phyloP scores from a whole-genome alignment of 2,888 invertebrate species.

The Drosophila crucigera region DNA sequence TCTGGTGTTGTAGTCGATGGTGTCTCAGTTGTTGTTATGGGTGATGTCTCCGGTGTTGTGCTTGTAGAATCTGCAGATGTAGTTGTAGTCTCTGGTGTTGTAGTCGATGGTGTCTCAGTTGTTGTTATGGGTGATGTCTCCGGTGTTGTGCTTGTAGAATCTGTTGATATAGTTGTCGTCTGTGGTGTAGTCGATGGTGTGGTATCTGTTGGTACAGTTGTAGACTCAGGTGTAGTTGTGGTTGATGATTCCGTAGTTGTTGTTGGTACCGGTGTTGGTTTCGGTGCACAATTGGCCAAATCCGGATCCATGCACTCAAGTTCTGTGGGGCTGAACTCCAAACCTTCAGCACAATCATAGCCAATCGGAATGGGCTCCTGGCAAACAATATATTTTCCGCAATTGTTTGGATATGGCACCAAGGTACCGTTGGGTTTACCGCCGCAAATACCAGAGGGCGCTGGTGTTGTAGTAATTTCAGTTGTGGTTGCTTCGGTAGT shows the following conservation, averaged over 20 bases:
- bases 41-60: conserved; percentile 10
- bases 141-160: neutral
- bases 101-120: conserved; percentile 10
- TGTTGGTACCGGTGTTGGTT: conserved; percentile 24
- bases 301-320: conserved; percentile 71
- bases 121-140: conserved; percentile 3
- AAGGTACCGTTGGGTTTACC: conserved; percentile 41
- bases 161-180: neutral
- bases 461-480: conserved; percentile 27
- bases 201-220: conserved; percentile 1
- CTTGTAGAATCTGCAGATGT: neutral
- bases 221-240: conserved; percentile 1
- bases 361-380: conserved; percentile 82
- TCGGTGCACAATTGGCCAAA: conserved; percentile 82
- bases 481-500: conserved; percentile 23
- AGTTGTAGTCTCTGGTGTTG: conserved; percentile 5
- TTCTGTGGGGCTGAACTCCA: conserved; percentile 84
- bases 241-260: conserved; percentile 12
- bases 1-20: too few relatives aligned
- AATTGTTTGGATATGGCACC: conserved; percentile 77
- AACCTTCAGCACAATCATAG: conserved; percentile 87
- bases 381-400: conserved; percentile 74
- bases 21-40: too few relatives aligned
- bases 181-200: conserved; percentile 18
- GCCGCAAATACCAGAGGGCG: conserved; percentile 63